Evolutionary conservation across 1,140 invertebrate genomes (phyloP).

Genomic region (Cotesia glomerata): DNA sequence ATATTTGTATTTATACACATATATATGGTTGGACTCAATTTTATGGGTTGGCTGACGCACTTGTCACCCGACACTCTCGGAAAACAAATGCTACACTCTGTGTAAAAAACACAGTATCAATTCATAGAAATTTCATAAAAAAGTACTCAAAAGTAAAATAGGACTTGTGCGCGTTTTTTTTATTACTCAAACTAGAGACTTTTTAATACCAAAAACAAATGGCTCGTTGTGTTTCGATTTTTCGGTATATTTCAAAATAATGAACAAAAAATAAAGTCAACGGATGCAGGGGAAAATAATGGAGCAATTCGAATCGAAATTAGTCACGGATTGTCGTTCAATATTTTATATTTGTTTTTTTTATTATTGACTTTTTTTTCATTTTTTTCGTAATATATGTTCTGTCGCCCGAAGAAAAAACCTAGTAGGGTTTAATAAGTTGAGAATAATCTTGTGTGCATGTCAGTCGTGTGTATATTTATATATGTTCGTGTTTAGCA

Average conservation of each 20-base stretch:
- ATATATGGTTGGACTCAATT: constrained; percentile 37
- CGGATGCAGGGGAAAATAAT: too few relatives aligned
- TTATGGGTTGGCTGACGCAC: constrained; percentile 31
- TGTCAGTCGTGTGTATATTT: not conserved
- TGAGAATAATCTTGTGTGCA: not conserved
- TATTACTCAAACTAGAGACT: not conserved
- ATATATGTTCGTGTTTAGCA: not conserved
- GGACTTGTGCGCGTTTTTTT: not conserved
- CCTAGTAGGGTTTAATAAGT: constrained; percentile 1
- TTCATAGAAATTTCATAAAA: not conserved
- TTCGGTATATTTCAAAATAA: not conserved
- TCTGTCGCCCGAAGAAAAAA: constrained; percentile 7
- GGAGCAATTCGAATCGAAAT: too few relatives aligned
- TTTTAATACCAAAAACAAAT: not conserved
- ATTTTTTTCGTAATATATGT: not conserved
- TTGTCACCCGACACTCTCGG: constrained; percentile 3
- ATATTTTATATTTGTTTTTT: not conserved
- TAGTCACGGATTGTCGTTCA: not conserved
- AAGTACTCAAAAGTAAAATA: not conserved
- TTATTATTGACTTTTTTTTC: not conserved
- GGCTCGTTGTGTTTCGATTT: not conserved
- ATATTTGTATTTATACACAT: too few relatives aligned
- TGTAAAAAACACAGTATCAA: not conserved
- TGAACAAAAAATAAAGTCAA: not conserved
- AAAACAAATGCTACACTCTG: too few relatives aligned